Percentiles rank a stretch among this genome's conserved stretches.
Evolutionary conservation across 2,888 invertebrate species (phyloP).

Genomic region (Seira sanloemensis): DNA sequence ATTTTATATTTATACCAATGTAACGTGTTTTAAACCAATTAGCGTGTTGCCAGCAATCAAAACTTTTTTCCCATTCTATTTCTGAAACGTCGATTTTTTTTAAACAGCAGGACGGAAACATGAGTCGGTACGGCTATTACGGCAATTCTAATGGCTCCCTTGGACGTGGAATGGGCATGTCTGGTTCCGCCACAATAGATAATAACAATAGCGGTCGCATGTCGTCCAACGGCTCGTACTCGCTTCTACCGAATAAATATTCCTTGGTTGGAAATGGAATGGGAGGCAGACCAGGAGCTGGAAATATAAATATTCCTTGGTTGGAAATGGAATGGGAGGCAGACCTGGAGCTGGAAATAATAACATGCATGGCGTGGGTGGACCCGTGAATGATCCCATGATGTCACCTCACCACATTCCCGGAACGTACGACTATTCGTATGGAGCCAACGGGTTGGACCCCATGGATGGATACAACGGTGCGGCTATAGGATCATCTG

Average conservation of each 20-base stretch:
- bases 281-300: background rate
- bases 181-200: conserved; percentile 21
- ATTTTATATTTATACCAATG: too few relatives aligned
- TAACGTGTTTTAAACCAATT: too few relatives aligned
- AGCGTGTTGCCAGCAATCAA: too few relatives aligned
- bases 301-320: conserved; percentile 12
- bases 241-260: conserved; percentile 61
- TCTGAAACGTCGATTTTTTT: too few relatives aligned
- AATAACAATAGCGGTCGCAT: conserved; percentile 48
- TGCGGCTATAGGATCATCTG: background rate
- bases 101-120: conserved; percentile 43
- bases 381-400: conserved; percentile 25
- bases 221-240: conserved; percentile 46
- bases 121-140: conserved; percentile 57
- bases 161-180: conserved; percentile 43
- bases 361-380: conserved; percentile 23
- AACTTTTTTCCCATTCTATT: too few relatives aligned
- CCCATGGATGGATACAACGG: conserved; percentile 27
- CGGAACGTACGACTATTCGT: conserved; percentile 47
- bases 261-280: conserved; percentile 39
- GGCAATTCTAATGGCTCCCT: conserved; percentile 8
- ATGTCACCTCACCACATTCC: conserved; percentile 52
- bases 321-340: conserved; percentile 14
- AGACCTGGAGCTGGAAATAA: conserved; percentile 2
- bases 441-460: conserved; percentile 27